These are phyloP conservation scores for Eira barbara DNA, from an alignment of 2,113 vertebrate species.

Conservation along the genomic window DNA sequence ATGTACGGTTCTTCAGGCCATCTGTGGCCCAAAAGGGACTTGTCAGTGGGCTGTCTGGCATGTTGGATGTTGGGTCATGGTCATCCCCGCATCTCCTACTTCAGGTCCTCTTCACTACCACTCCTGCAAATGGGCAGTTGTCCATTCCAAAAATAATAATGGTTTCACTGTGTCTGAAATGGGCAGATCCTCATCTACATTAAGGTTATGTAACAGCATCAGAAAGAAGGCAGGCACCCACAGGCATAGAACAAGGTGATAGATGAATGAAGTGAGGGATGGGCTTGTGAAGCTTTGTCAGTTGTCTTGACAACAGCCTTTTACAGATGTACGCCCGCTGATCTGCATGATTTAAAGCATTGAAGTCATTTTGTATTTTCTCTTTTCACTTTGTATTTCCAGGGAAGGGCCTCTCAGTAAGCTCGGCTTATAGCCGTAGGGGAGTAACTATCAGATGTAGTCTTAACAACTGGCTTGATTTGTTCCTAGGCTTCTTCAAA, in stretches of 20 bases:
- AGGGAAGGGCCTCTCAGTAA: not conserved
- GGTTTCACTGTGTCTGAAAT: not conserved
- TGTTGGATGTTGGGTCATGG: not conserved
- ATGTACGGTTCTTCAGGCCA: not conserved
- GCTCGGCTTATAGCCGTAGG: not conserved
- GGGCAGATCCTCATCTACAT: not conserved
- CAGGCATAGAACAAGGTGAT: not conserved
- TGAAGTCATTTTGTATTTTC: constrained; percentile 25
- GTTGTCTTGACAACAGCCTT: constrained; percentile 60
- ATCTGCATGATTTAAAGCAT: constrained; percentile 51
- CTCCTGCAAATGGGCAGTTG: not conserved
- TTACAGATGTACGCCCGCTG: constrained; percentile 9
- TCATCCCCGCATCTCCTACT: not conserved
- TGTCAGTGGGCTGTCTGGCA: not conserved
- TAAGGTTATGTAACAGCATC: not conserved
- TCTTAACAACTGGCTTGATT: not conserved
- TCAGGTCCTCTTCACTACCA: not conserved
- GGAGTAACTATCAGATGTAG: not conserved
- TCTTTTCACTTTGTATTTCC: constrained; percentile 18
- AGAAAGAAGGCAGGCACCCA: not conserved
- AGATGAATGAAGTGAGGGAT: constrained; percentile 13
- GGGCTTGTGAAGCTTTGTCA: not conserved
- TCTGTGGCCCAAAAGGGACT: not conserved
- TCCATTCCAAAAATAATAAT: not conserved
- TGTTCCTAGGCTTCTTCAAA: not conserved